Evolutionary conservation across 2,888 invertebrate species (phyloP).

Genomic region (Ctenicera cuprea): DNA sequence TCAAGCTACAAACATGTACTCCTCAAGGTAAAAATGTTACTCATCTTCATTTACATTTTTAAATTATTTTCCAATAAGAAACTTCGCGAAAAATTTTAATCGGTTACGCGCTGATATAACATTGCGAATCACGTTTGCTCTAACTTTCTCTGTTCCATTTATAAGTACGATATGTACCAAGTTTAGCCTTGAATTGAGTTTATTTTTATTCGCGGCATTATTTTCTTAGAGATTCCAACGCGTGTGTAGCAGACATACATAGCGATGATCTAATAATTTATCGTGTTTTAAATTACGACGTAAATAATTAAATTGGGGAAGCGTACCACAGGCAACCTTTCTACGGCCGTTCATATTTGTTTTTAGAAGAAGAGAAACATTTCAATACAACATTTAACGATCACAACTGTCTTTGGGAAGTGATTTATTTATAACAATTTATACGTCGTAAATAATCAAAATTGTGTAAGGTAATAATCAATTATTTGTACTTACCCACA

Average conservation of each 20-base stretch:
- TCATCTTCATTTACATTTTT: conserved; percentile 36
- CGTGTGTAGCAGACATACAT: conserved; percentile 40
- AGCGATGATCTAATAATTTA: conserved; percentile 44
- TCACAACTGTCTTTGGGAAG: too few relatives aligned
- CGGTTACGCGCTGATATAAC: background rate
- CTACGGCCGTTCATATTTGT: too few relatives aligned
- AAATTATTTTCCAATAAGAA: background rate
- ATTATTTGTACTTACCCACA: conserved; percentile 3
- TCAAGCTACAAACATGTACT: background rate
- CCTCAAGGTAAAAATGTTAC: conserved; percentile 38
- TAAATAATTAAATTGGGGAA: background rate
- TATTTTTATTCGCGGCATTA: conserved; percentile 41
- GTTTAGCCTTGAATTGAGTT: conserved; percentile 48
- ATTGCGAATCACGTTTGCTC: conserved; percentile 11
- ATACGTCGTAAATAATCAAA: too few relatives aligned
- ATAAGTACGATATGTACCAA: conserved; percentile 11
- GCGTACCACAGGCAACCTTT: too few relatives aligned
- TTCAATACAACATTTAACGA: background rate
- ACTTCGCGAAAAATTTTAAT: background rate
- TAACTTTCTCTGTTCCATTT: conserved; percentile 49
- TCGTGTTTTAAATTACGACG: background rate
- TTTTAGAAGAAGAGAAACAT: background rate
- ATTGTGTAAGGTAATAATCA: background rate
- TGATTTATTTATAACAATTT: too few relatives aligned
- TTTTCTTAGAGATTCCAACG: conserved; percentile 44